Conservation (phyloP, 2,888 invertebrate genomes). For the Amphipoea lucens region DNA sequence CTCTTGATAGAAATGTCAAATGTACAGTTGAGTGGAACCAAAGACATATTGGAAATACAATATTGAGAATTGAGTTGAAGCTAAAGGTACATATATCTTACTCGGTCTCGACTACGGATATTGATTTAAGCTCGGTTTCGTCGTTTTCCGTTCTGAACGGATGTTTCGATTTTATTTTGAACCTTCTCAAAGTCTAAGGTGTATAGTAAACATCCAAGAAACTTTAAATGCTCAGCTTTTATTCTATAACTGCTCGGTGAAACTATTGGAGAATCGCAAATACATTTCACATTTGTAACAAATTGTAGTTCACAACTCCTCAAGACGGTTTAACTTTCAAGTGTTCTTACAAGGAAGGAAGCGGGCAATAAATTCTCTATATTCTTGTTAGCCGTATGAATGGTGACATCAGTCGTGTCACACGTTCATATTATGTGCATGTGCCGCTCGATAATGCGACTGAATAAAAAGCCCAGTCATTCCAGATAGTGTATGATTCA, state of each 20-base stretch:
- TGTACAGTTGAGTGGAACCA: slow-evolving; percentile 33
- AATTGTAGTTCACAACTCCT: slow-evolving; percentile 45
- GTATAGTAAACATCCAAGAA: slow-evolving; percentile 3
- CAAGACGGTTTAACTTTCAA: slow-evolving; percentile 48
- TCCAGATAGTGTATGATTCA: slow-evolving; percentile 59
- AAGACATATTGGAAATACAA: slow-evolving; percentile 28
- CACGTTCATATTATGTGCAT: slow-evolving; percentile 58
- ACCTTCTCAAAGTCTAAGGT: neutral
- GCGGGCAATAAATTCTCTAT: slow-evolving; percentile 55
- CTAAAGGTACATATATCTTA: neutral
- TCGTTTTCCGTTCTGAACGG: slow-evolving; percentile 7
- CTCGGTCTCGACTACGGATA: slow-evolving; percentile 18
- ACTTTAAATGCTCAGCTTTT: slow-evolving; percentile 24
- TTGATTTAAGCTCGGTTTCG: slow-evolving; percentile 26
- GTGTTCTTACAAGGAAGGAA: slow-evolving; percentile 56
- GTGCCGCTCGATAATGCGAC: slow-evolving; percentile 50
- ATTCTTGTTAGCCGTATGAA: slow-evolving; percentile 58
- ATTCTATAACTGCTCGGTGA: slow-evolving; percentile 9
- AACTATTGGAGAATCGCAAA: slow-evolving; percentile 51
- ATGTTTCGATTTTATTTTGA: slow-evolving; percentile 27
- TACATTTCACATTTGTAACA: slow-evolving; percentile 47
- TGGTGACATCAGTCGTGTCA: slow-evolving; percentile 60
- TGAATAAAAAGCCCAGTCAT: slow-evolving; percentile 54
- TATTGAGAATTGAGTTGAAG: slow-evolving; percentile 1
- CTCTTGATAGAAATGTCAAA: slow-evolving; percentile 63